Evolutionary conservation across 2,113 vertebrate genomes (phyloP), one percentile per base, ranked within the genome.

Genomic region (Burhinus oedicnemus): DNA sequence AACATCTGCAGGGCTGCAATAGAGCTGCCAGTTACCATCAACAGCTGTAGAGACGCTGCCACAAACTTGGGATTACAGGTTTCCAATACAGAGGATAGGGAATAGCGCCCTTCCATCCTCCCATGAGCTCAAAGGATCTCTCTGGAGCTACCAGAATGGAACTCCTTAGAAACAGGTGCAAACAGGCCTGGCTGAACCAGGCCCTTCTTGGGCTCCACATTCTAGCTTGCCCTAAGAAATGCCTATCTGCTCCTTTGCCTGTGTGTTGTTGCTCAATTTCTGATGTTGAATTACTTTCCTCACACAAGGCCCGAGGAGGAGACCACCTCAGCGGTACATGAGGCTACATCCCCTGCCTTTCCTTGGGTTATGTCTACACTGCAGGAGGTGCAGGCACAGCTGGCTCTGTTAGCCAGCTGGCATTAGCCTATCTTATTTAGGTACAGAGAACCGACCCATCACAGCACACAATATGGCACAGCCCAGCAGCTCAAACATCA

Each of bases 401-500:
- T 5, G 20, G 42, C 87, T 86, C 47, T 9, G 23, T 3, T 4
- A 68, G 45, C 44, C 44, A 21, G 45, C 65, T 68, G 57, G 26
- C 72, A 27, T 51, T 11, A 70, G 40, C 44, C 62, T 30, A 6
- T 40, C 57, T 45, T 0, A 0, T 19, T 25, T 0, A 0, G 52
- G 57, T 52, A 27, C 65, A 69, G 74, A 55, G 65, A 61, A 26
- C 23, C 47, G 51, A 90, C 77, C 78, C 32, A 5, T 4, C 18
- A 26, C 25, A 42, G 79, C 83, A 93, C 57, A 78, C 68, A 70
- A 7, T 61, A 25, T 0, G 4, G 62, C 92, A 91, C 88, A 82
- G 82, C 83, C 45, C 86, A 83, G 89, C 89, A 78, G 70, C 87
- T 74, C 23, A 72, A 87, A 60, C 49, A 51, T 68, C 91, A 94